Conservation (phyloP, 2,888 invertebrate species). For the Synanthedon formicaeformis region DNA sequence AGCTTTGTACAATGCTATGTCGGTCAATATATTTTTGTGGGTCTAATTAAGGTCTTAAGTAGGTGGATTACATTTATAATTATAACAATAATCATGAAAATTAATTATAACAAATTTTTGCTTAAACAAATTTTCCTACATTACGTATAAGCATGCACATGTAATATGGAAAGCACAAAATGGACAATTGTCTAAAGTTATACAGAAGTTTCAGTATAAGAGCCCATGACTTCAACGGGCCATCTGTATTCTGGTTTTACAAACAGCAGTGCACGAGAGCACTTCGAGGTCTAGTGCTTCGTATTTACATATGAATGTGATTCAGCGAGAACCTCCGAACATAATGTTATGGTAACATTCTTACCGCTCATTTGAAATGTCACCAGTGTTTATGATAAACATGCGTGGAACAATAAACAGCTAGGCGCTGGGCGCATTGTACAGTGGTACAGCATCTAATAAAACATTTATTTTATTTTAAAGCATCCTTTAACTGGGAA, state of each 20-base stretch:
- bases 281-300: slow-evolving; percentile 4
- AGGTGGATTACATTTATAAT: too few relatives aligned
- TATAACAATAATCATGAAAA: too few relatives aligned
- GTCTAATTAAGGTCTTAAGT: too few relatives aligned
- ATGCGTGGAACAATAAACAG: slow-evolving; percentile 21
- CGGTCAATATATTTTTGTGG: too few relatives aligned
- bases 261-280: slow-evolving; percentile 6
- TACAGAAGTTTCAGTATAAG: not conserved
- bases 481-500: too few relatives aligned
- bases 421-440: not conserved
- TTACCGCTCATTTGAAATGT: slow-evolving; percentile 22
- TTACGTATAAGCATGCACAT: too few relatives aligned
- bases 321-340: slow-evolving; percentile 14
- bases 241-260: slow-evolving; percentile 6
- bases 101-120: too few relatives aligned
- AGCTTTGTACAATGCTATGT: too few relatives aligned
- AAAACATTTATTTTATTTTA: too few relatives aligned
- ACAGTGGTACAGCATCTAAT: slow-evolving; percentile 2
- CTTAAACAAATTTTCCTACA: too few relatives aligned
- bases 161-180: not conserved
- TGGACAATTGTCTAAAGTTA: not conserved
- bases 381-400: slow-evolving; percentile 32
- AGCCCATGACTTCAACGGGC: not conserved
- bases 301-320: slow-evolving; percentile 35
- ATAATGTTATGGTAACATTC: slow-evolving; percentile 25